These are phyloP conservation scores for Camponotus floridanus DNA, from an alignment of 1,140 invertebrate genomes.

Conservation along the genomic window DNA sequence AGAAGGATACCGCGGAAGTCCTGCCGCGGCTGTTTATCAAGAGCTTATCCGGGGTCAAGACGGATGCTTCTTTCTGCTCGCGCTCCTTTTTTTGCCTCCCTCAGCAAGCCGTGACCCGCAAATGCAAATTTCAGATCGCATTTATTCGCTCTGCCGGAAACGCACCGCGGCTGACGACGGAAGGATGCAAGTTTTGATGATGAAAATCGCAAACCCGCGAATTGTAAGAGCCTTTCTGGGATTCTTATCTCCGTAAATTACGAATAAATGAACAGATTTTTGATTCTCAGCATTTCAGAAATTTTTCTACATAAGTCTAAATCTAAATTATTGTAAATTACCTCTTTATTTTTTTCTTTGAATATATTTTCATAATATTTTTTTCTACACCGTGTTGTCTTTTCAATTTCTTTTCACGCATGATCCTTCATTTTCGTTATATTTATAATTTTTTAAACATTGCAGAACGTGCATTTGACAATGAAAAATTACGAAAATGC, in stretches of 20 bases:
- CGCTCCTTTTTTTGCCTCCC: background rate
- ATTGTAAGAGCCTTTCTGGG: background rate
- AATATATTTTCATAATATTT: background rate
- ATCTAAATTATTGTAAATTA: background rate
- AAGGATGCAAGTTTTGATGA: conserved; percentile 19
- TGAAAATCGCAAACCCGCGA: conserved; percentile 18
- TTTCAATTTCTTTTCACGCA: too few relatives aligned
- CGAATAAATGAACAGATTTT: background rate
- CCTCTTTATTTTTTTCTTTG: background rate
- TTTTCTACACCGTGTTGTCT: background rate
- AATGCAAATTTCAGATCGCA: conserved; percentile 63
- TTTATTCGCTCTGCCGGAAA: conserved; percentile 57
- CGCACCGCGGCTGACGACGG: conserved; percentile 23
- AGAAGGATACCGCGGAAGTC: conserved; percentile 48
- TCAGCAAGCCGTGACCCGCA: conserved; percentile 52
- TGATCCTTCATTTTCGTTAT: background rate
- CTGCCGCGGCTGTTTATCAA: conserved; percentile 60
- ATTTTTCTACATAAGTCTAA: background rate
- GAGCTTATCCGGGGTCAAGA: conserved; percentile 55
- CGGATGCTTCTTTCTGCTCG: conserved; percentile 22
- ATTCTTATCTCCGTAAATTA: background rate
- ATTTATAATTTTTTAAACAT: background rate
- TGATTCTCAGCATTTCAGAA: background rate
- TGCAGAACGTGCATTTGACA: background rate
- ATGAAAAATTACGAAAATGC: background rate